Evolutionary conservation across 1,140 invertebrate species (phyloP).

Genomic region (Papilio polytes): DNA sequence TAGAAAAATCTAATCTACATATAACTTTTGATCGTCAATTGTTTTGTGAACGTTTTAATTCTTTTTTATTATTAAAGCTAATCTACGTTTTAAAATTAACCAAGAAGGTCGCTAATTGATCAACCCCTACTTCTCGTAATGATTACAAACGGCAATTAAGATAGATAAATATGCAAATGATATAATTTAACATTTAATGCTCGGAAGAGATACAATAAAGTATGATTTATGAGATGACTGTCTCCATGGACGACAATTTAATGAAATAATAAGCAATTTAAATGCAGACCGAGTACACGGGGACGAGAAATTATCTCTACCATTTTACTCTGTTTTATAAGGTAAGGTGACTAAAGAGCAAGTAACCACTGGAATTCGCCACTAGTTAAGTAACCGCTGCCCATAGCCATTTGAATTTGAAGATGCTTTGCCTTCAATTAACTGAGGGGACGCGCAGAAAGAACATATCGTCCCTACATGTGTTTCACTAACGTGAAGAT

Average conservation of each 20-base stretch:
- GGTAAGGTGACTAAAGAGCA: too few relatives aligned
- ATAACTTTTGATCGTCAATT: background rate
- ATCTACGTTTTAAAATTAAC: background rate
- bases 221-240: background rate
- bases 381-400: too few relatives aligned
- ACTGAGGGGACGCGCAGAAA: too few relatives aligned
- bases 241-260: background rate
- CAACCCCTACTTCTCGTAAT: background rate
- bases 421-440: too few relatives aligned
- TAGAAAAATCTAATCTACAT: too few relatives aligned
- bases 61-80: background rate
- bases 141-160: background rate
- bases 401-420: too few relatives aligned
- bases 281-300: constrained; percentile 10
- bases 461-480: too few relatives aligned
- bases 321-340: background rate
- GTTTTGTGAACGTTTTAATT: background rate
- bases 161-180: background rate
- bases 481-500: too few relatives aligned
- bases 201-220: constrained; percentile 14
- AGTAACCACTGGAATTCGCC: too few relatives aligned
- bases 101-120: background rate
- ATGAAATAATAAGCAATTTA: constrained; percentile 9
- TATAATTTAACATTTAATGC: background rate
- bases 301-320: background rate